Conservation (phyloP, 2,113 vertebrate species). For the Heterotilapia buettikoferi region DNA sequence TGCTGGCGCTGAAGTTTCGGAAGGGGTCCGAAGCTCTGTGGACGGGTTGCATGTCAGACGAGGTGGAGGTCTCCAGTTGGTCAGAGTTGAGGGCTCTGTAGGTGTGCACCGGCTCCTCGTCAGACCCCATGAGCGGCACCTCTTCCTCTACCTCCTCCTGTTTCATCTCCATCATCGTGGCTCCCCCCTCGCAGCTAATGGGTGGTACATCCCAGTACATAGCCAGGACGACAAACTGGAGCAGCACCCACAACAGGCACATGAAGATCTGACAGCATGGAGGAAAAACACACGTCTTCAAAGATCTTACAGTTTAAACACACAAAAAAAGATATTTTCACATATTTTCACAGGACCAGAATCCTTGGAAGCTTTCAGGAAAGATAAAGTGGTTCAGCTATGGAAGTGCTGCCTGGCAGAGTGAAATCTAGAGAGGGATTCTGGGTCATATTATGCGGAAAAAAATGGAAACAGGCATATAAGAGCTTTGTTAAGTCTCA, state of each 20-base stretch:
- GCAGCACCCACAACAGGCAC: conserved; percentile 76
- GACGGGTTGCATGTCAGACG: background rate
- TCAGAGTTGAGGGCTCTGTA: conserved; percentile 42
- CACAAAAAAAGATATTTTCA: background rate
- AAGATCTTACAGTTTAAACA: background rate
- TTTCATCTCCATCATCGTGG: conserved; percentile 41
- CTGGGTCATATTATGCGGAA: conserved; percentile 8
- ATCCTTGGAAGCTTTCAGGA: background rate
- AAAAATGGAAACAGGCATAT: conserved; percentile 3
- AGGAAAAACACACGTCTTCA: background rate
- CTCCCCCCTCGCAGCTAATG: conserved; percentile 19
- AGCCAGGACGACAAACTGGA: conserved; percentile 69
- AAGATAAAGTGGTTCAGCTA: background rate
- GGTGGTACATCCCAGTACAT: conserved; percentile 73
- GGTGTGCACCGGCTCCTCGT: conserved; percentile 30
- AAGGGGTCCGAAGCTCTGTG: conserved; percentile 34
- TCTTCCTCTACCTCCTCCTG: conserved; percentile 55
- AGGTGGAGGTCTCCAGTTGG: conserved; percentile 4
- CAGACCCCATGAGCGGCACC: conserved; percentile 42
- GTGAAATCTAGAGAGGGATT: background rate
- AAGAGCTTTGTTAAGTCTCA: conserved; percentile 14
- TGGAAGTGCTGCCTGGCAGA: background rate
- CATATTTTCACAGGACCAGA: background rate
- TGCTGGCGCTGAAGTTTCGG: conserved; percentile 59
- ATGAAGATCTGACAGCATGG: conserved; percentile 75